These are phyloP conservation scores for Syngnathus scovelli DNA, from an alignment of 2,113 vertebrate genomes.

Conservation along the genomic window DNA sequence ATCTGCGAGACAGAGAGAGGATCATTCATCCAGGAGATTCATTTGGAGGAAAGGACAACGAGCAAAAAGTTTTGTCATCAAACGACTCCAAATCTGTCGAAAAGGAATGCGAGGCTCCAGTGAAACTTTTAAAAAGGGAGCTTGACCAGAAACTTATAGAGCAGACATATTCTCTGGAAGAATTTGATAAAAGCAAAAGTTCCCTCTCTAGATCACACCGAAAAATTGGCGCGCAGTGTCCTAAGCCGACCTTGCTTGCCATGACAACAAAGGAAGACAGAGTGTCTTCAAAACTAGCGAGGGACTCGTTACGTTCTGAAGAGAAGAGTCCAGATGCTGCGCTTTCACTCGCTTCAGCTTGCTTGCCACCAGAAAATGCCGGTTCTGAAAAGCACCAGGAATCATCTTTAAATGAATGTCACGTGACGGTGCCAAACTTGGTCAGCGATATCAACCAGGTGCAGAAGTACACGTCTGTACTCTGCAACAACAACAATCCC, in stretches of 20 bases:
- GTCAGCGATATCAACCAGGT: conserved; percentile 51
- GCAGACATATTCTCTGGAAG: conserved; percentile 46
- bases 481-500: conserved; percentile 43
- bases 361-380: conserved; percentile 41
- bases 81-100: conserved; percentile 33
- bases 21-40: conserved; percentile 65
- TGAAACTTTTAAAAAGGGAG: conserved; percentile 51
- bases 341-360: conserved; percentile 37
- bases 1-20: conserved; percentile 78
- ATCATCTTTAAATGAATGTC: conserved; percentile 38
- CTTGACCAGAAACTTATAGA: conserved; percentile 69
- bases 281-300: conserved; percentile 35
- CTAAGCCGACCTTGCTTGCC: conserved; percentile 39
- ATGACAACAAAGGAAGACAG: conserved; percentile 46
- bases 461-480: conserved; percentile 62
- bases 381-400: conserved; percentile 25
- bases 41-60: conserved; percentile 52
- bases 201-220: conserved; percentile 27
- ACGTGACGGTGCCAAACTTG: conserved; percentile 52
- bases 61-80: conserved; percentile 34
- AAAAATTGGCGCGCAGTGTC: conserved; percentile 47
- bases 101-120: conserved; percentile 35
- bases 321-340: conserved; percentile 36
- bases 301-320: conserved; percentile 38
- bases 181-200: conserved; percentile 28